Evolutionary conservation across 2,113 vertebrate species (phyloP).

Genomic region (Ovis aries): ARS-UI_Ramb_v3.0 NC_056054.1:190123501-190124000

Average conservation of each 20-base stretch:
- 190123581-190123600: not conserved
- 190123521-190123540: not conserved
- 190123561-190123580: not conserved
- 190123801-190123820: not conserved
- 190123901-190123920: not conserved
- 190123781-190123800: not conserved
- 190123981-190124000: not conserved
- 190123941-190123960: not conserved
- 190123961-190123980: not conserved
- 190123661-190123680: not conserved
- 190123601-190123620: not conserved
- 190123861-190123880: not conserved
- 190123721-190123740: not conserved
- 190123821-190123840: not conserved
- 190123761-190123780: not conserved
- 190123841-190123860: not conserved
- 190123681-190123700: fast-evolving
- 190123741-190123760: not conserved
- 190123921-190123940: not conserved
- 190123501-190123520: not conserved
- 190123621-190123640: not conserved
- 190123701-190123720: not conserved
- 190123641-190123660: not conserved
- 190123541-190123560: not conserved
- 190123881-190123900: not conserved